A percentile compares a stretch with the other conserved stretches of the same genome.
Evolutionary conservation across 2,888 invertebrate genomes (phyloP).

Genomic region (Cryptocephalus moraei): DNA sequence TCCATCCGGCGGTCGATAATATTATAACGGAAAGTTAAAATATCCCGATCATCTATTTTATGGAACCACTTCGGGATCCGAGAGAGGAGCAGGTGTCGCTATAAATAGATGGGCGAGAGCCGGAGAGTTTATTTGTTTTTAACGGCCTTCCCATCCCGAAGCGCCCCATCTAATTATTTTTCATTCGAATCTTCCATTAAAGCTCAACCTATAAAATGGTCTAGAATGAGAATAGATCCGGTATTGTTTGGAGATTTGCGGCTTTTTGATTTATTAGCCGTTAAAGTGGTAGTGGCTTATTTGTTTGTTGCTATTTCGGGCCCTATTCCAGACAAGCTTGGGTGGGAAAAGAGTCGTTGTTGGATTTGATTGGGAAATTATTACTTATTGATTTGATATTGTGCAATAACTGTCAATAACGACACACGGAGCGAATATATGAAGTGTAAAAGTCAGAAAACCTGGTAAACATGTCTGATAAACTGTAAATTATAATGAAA

Average conservation of each 20-base stretch:
- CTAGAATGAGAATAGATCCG: slow-evolving; percentile 4
- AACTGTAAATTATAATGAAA: no score
- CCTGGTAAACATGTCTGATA: no score
- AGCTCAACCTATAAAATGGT: slow-evolving; percentile 6
- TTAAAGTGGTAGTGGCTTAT: neutral
- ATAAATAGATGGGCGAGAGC: slow-evolving; percentile 9
- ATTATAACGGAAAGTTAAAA: neutral
- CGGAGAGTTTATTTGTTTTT: slow-evolving; percentile 16
- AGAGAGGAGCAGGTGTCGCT: slow-evolving; percentile 12
- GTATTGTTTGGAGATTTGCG: slow-evolving; percentile 3
- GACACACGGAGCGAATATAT: no score
- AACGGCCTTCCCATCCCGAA: slow-evolving; percentile 15
- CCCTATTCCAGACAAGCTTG: no score
- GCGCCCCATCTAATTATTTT: slow-evolving; percentile 13
- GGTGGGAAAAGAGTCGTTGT: no score
- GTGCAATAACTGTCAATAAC: no score
- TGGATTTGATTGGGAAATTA: no score
- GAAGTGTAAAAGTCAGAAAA: no score
- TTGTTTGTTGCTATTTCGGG: slow-evolving; percentile 1
- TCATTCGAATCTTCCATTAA: slow-evolving; percentile 9
- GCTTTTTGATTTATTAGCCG: no score
- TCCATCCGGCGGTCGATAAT: no score
- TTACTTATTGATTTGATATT: no score
- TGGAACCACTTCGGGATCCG: slow-evolving; percentile 13
- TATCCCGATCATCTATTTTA: slow-evolving; percentile 5